Conservation (phyloP, 2,888 invertebrate genomes). For the Xanthia togata region DNA sequence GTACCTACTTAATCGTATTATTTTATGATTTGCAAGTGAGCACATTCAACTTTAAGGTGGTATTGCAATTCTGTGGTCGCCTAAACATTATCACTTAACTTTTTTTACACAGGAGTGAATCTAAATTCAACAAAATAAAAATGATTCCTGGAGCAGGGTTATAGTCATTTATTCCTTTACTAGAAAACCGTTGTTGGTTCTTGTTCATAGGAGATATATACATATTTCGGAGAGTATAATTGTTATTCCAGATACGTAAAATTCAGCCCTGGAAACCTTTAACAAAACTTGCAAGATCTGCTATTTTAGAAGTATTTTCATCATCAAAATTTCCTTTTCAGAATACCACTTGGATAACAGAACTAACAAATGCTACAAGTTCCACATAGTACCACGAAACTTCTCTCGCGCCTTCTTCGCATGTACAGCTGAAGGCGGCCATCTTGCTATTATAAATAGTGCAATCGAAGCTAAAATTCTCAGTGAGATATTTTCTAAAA, state of each 20-base stretch:
- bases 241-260: not conserved
- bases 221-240: not conserved
- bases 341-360: constrained; percentile 70
- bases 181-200: not conserved
- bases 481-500: constrained; percentile 64
- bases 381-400: constrained; percentile 70
- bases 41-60: too few relatives aligned
- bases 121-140: too few relatives aligned
- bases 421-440: constrained; percentile 76
- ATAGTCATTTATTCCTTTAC: not conserved
- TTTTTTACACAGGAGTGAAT: too few relatives aligned
- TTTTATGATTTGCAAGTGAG: too few relatives aligned
- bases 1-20: too few relatives aligned
- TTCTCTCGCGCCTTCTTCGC: constrained; percentile 75
- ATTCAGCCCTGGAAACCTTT: not conserved
- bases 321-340: constrained; percentile 50
- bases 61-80: too few relatives aligned
- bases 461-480: constrained; percentile 68
- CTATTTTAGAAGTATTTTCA: not conserved
- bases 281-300: not conserved
- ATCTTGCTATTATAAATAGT: constrained; percentile 77
- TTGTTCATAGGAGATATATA: not conserved
- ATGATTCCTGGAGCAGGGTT: not conserved
- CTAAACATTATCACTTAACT: too few relatives aligned
- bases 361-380: constrained; percentile 79